phyloP scores from a whole-genome alignment of 2,888 invertebrate species.

The Disparrhopalites patrizii region DNA sequence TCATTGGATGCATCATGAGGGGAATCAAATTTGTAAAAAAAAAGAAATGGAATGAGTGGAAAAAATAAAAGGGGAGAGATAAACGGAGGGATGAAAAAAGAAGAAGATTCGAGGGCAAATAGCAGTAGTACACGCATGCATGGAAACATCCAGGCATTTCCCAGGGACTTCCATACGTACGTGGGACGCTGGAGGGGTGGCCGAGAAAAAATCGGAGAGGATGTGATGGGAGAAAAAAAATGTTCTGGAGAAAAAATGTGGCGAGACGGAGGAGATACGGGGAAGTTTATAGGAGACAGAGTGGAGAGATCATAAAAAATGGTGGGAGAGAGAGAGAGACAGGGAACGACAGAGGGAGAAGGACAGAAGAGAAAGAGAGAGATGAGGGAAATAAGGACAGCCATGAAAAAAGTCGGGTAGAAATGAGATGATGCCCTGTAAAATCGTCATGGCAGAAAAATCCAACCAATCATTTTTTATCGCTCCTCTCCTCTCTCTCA shows the following conservation, averaged over 20 bases:
- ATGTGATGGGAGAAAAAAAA: slow-evolving; percentile 4
- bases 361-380: background rate
- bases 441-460: slow-evolving; percentile 21
- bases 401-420: background rate
- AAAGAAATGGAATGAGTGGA: no score
- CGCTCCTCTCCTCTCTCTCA: background rate
- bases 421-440: slow-evolving; percentile 7
- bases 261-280: background rate
- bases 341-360: background rate
- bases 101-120: no score
- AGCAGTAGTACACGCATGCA: no score
- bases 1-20: no score
- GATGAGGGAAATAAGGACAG: background rate
- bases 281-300: background rate
- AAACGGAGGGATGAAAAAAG: no score
- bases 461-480: slow-evolving; percentile 29
- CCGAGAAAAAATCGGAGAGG: background rate
- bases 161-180: no score
- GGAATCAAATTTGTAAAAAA: no score
- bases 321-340: background rate
- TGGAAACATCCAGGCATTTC: no score
- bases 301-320: background rate
- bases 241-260: background rate
- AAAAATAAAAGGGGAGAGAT: no score
- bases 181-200: no score